phyloP scores from a whole-genome alignment of 2,797 vertebrate species.

The Cirrhinus molitorella region DNA sequence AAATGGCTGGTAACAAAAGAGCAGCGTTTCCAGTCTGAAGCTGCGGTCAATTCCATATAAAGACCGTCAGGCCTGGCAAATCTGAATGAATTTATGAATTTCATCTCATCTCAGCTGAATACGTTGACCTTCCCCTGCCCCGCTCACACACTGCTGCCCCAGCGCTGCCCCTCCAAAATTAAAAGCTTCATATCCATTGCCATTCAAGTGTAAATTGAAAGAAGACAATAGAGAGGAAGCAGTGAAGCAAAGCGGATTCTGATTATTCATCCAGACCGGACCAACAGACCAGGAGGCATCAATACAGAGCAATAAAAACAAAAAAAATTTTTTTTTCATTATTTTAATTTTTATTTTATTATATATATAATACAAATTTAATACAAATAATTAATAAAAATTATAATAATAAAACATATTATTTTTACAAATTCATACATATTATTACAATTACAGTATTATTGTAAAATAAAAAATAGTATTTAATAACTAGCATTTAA shows the following conservation, averaged over 20 bases:
- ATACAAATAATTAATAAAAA: too few species aligned
- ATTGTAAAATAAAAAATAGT: too few species aligned
- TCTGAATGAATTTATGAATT: slow-evolving; percentile 12
- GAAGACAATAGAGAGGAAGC: slow-evolving; percentile 22
- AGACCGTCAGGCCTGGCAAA: not conserved
- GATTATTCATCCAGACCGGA: slow-evolving; percentile 11
- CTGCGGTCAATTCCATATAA: not conserved
- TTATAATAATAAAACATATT: too few species aligned
- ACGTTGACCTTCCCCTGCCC: not conserved
- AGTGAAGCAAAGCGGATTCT: not conserved
- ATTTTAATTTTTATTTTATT: too few species aligned
- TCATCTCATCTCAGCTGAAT: not conserved
- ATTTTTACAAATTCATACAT: too few species aligned
- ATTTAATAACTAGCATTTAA: too few species aligned
- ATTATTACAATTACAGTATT: too few species aligned
- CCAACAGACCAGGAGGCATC: not conserved
- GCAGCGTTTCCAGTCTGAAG: not conserved
- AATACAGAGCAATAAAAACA: not conserved
- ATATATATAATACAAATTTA: too few species aligned
- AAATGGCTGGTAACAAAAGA: not conserved
- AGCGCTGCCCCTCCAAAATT: not conserved
- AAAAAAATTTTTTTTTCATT: too few species aligned
- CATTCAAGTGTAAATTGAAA: slow-evolving; percentile 34
- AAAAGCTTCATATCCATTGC: slow-evolving; percentile 19
- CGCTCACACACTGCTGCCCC: not conserved